Evolutionary conservation across 2,888 invertebrate genomes (phyloP).

Genomic region (Tetheella fluctuosa): DNA sequence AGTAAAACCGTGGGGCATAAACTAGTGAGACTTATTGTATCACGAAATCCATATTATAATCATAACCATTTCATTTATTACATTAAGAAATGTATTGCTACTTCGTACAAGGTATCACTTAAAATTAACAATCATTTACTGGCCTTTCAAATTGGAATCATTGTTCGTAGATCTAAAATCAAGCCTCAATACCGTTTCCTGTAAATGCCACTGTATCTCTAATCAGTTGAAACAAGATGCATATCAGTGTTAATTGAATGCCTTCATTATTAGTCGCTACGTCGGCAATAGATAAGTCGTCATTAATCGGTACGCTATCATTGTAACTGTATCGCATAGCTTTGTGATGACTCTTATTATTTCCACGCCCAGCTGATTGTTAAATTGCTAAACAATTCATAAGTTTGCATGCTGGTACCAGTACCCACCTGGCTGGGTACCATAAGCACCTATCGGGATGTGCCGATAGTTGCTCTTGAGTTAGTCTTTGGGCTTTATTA

Average conservation of each 20-base stretch:
- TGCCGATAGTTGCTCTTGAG: too few species aligned
- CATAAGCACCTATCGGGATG: too few species aligned
- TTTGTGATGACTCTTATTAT: conserved; percentile 42
- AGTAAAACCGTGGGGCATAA: too few species aligned
- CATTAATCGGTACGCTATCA: conserved; percentile 43
- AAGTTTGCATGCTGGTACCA: too few species aligned
- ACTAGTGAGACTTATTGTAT: too few species aligned
- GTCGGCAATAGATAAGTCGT: conserved; percentile 31
- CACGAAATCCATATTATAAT: too few species aligned
- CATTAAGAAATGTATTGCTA: too few species aligned
- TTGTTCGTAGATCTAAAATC: conserved; percentile 5
- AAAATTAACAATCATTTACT: conserved; percentile 2
- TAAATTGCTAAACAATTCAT: neutral
- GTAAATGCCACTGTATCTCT: conserved; percentile 6
- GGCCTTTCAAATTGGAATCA: neutral
- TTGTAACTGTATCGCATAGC: conserved; percentile 38
- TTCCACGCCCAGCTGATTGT: conserved; percentile 31
- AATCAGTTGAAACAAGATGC: conserved; percentile 18
- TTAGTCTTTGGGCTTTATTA: too few species aligned
- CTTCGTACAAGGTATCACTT: too few species aligned
- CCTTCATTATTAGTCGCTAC: conserved; percentile 37
- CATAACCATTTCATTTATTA: too few species aligned
- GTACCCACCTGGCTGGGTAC: too few species aligned
- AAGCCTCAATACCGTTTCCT: conserved; percentile 2
- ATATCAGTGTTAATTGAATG: conserved; percentile 42